Percentiles rank a stretch among this genome's conserved stretches.
These are phyloP conservation scores for Tragelaphus scriptus DNA, from an alignment of 2,113 vertebrate genomes.

Conservation along the genomic window DNA sequence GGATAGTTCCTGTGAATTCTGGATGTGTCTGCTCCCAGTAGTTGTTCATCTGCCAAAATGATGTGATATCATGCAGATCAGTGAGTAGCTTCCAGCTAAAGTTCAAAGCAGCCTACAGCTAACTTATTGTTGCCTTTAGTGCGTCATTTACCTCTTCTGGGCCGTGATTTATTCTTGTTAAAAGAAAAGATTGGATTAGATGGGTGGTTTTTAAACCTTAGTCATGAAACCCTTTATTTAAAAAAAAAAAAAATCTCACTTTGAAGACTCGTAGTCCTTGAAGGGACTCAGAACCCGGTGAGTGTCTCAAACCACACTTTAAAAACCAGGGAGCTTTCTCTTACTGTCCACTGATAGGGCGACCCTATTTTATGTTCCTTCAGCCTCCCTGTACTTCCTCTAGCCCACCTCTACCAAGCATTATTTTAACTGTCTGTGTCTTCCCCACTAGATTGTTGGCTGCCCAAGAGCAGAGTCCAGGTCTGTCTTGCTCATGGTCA, in stretches of 20 bases:
- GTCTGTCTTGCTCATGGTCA: not conserved
- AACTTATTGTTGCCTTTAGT: not conserved
- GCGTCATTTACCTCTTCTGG: not conserved
- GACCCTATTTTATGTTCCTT: not conserved
- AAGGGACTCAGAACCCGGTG: not conserved
- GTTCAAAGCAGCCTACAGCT: conserved; percentile 16
- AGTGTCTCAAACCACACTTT: not conserved
- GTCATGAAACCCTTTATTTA: not conserved
- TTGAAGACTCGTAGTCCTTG: not conserved
- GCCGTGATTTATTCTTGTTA: conserved; percentile 12
- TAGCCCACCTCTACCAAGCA: not conserved
- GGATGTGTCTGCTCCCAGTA: not conserved
- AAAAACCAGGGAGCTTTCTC: not conserved
- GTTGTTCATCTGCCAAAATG: conserved; percentile 19
- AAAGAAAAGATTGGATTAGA: not conserved
- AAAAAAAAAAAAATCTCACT: not conserved
- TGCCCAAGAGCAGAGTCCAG: not conserved
- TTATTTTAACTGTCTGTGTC: not conserved
- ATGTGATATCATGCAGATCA: not conserved
- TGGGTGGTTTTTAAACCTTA: conserved; percentile 21
- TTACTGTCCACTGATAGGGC: not conserved
- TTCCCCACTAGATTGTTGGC: not conserved
- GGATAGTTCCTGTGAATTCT: not conserved
- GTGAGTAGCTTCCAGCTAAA: conserved; percentile 10
- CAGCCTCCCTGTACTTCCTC: not conserved